Percentiles rank a stretch among this genome's conserved stretches.
phyloP scores from a whole-genome alignment of 2,113 vertebrate genomes.

The Nothocercus nigrocapillus region DNA sequence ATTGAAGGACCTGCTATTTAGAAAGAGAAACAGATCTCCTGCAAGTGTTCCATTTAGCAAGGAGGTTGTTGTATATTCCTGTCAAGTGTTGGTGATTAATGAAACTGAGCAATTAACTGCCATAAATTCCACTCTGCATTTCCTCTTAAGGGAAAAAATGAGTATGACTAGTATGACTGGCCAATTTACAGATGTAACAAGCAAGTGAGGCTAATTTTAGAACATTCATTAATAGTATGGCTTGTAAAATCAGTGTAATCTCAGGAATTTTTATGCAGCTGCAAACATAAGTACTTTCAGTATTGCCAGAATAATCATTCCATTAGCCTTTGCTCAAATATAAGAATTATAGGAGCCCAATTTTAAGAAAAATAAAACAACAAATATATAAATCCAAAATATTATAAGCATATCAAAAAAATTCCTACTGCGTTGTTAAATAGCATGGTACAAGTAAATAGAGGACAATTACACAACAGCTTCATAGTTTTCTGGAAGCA shows the following conservation, averaged over 20 bases:
- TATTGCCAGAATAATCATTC: background rate
- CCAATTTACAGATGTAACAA: background rate
- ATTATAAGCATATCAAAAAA: background rate
- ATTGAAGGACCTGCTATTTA: background rate
- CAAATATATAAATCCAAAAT: background rate
- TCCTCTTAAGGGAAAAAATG: conserved; percentile 25
- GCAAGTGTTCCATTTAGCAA: background rate
- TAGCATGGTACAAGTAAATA: background rate
- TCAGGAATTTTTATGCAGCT: conserved; percentile 8
- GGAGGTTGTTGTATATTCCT: background rate
- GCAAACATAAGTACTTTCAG: background rate
- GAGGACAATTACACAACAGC: background rate
- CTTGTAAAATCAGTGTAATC: background rate
- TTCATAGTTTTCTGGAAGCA: background rate
- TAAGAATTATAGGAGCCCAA: background rate
- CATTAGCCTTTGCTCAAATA: background rate
- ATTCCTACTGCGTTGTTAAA: background rate
- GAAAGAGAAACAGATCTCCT: background rate
- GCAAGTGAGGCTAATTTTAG: conserved; percentile 8
- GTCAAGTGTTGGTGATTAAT: background rate
- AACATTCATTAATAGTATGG: background rate
- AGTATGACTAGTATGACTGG: background rate
- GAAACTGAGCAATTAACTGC: background rate
- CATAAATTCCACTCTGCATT: background rate
- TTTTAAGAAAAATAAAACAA: background rate